These are phyloP conservation scores for Beaufortia kweichowensis DNA, from an alignment of 2,113 vertebrate species.

Conservation along the genomic window DNA sequence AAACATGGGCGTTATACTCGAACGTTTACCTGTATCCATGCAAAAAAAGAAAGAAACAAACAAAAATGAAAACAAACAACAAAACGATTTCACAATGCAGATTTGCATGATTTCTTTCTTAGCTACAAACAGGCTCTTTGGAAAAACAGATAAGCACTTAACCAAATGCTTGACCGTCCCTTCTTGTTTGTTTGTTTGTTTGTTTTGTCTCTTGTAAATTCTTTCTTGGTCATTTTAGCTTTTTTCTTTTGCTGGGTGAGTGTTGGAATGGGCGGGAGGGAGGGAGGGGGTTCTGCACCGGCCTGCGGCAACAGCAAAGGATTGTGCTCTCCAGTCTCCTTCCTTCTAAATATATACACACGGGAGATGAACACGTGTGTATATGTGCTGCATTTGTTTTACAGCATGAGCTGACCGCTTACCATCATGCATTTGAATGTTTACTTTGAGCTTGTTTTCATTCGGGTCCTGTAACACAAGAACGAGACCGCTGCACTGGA, in stretches of 20 bases:
- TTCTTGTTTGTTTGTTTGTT: slow-evolving; percentile 65
- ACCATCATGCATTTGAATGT: slow-evolving; percentile 47
- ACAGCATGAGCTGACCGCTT: slow-evolving; percentile 59
- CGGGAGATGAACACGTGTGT: slow-evolving; percentile 54
- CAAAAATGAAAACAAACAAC: slow-evolving; percentile 71
- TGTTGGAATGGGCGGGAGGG: slow-evolving; percentile 42
- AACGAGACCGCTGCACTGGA: slow-evolving; percentile 53
- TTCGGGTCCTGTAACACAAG: slow-evolving; percentile 43
- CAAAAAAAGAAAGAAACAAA: slow-evolving; percentile 64
- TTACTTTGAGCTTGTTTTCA: slow-evolving; percentile 28
- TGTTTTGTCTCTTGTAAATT: slow-evolving; percentile 64
- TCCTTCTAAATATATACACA: slow-evolving; percentile 54
- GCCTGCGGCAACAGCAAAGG: slow-evolving; percentile 65
- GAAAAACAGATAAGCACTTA: slow-evolving; percentile 81
- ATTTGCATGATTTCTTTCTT: slow-evolving; percentile 71
- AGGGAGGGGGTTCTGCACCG: slow-evolving; percentile 64
- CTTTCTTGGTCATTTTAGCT: slow-evolving; percentile 72
- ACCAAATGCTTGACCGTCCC: slow-evolving; percentile 76
- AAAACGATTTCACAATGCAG: slow-evolving; percentile 60
- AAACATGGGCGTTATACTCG: slow-evolving; percentile 78
- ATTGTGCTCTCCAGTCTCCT: slow-evolving; percentile 63
- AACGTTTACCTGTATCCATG: slow-evolving; percentile 76
- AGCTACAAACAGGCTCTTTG: slow-evolving; percentile 72
- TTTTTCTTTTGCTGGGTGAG: slow-evolving; percentile 68
- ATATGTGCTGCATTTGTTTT: slow-evolving; percentile 54